phyloP scores from a whole-genome alignment of 2,113 vertebrate species.

The Phrynosoma platyrhinos region DNA sequence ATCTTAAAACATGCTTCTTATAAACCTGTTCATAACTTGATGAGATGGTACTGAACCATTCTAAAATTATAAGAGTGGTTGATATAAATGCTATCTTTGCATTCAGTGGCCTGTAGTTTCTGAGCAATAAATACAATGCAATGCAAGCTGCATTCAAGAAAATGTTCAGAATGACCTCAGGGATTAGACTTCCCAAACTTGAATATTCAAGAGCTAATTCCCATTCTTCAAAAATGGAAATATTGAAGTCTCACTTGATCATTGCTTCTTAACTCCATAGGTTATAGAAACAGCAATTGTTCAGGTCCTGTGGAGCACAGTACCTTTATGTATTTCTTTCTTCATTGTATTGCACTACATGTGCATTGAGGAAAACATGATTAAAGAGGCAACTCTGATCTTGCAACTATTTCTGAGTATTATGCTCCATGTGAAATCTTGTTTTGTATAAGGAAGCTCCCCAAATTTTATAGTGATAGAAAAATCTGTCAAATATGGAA shows the following conservation, averaged over 20 bases:
- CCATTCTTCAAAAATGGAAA: background rate
- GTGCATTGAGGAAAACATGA: constrained; percentile 43
- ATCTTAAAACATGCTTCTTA: background rate
- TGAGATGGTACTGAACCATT: background rate
- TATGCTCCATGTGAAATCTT: constrained; percentile 29
- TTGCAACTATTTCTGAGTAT: constrained; percentile 57
- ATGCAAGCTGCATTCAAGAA: background rate
- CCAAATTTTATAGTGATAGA: constrained; percentile 50
- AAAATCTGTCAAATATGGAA: constrained; percentile 48
- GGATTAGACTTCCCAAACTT: background rate
- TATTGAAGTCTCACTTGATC: background rate
- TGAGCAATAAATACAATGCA: background rate
- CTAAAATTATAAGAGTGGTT: background rate
- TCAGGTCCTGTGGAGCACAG: background rate
- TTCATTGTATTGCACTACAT: constrained; percentile 48
- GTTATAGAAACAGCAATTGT: background rate
- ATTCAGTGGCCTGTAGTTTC: background rate
- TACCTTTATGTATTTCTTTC: constrained; percentile 3
- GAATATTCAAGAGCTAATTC: background rate
- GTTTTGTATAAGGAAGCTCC: constrained; percentile 40
- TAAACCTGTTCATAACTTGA: background rate
- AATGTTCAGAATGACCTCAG: background rate
- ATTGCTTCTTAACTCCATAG: background rate
- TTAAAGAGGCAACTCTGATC: constrained; percentile 65
- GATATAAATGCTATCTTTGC: background rate